Evolutionary conservation across 1,140 invertebrate species (phyloP).

Genomic region (Sesamia nonagrioides): DNA sequence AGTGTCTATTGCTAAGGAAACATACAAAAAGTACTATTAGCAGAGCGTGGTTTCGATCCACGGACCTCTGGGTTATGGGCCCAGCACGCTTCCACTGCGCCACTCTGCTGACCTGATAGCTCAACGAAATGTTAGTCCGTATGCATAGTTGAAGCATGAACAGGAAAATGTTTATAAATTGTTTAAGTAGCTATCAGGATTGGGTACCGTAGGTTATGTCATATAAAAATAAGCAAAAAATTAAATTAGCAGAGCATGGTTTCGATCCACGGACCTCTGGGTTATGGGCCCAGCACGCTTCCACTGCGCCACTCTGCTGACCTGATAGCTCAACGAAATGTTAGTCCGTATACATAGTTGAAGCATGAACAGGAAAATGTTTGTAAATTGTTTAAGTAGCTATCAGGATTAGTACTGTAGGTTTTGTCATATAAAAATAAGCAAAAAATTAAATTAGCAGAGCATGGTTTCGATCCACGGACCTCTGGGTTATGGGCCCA

Average conservation of each 20-base stretch:
- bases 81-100: constrained; percentile 76
- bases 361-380: not conserved
- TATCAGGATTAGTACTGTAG: too few species aligned
- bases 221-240: not conserved
- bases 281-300: constrained; percentile 75
- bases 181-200: too few species aligned
- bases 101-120: constrained; percentile 62
- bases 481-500: constrained; percentile 75
- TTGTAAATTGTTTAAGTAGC: too few species aligned
- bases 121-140: not conserved
- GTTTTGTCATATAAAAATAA: not conserved
- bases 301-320: constrained; percentile 73
- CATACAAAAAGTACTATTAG: constrained; percentile 47
- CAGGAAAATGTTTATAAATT: too few species aligned
- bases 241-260: constrained; percentile 54
- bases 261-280: constrained; percentile 77
- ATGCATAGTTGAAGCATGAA: too few species aligned
- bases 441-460: constrained; percentile 59
- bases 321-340: not conserved
- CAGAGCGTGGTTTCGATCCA: constrained; percentile 77
- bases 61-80: constrained; percentile 75
- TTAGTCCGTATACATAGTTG: not conserved
- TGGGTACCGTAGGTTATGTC: not conserved
- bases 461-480: constrained; percentile 77
- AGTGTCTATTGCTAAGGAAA: too few species aligned